These are phyloP conservation scores for Rotaria macrura DNA, from an alignment of 2,888 invertebrate species.

Conservation along the genomic window DNA sequence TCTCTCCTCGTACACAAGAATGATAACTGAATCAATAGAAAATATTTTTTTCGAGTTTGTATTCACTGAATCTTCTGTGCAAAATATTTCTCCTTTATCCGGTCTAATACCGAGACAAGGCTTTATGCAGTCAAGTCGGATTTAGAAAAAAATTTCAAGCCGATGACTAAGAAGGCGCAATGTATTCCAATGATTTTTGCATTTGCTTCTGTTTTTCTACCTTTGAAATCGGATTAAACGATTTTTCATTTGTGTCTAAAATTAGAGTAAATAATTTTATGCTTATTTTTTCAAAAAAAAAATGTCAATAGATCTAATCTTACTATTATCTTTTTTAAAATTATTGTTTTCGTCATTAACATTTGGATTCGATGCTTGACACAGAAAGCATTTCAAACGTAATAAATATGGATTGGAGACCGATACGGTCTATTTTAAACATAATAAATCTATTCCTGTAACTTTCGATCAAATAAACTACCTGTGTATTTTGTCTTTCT, in stretches of 20 bases:
- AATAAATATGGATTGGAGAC: neutral
- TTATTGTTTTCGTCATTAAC: constrained; percentile 17
- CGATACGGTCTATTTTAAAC: neutral
- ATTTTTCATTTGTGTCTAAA: neutral
- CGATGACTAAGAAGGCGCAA: no score
- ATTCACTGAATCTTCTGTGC: no score
- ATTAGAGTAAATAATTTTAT: neutral
- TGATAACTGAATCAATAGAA: no score
- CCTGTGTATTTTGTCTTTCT: neutral
- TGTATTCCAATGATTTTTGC: no score
- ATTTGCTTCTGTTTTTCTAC: neutral
- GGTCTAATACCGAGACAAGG: no score
- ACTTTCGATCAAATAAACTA: neutral
- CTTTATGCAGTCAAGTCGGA: no score
- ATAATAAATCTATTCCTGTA: no score
- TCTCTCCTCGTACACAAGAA: no score
- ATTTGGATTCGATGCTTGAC: constrained; percentile 8
- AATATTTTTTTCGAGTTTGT: no score
- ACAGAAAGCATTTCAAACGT: neutral
- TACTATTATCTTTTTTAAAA: constrained; percentile 5
- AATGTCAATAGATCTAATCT: neutral
- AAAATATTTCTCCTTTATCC: no score
- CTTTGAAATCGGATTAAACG: neutral
- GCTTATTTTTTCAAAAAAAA: neutral
- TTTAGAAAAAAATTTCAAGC: no score